Evolutionary conservation across 2,888 invertebrate genomes (phyloP), one percentile per base, ranked within the genome.

Genomic region (Hyposoter didymator): DNA sequence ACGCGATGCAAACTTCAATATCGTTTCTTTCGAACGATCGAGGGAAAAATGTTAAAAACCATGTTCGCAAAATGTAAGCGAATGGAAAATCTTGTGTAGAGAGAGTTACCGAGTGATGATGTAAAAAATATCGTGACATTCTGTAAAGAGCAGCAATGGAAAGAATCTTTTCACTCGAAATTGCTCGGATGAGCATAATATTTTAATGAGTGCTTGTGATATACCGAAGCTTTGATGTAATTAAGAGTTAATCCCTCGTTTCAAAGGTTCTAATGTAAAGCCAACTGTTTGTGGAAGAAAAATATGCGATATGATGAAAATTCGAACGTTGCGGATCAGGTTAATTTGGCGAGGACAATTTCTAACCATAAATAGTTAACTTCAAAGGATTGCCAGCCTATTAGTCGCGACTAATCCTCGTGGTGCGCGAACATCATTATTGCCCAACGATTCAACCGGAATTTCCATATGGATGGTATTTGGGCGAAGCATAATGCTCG

Each of bases 181-280:
- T 81, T 75, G 67, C 55, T n/a, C 62, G 22, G 4, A 67, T 55
- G 45, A 47, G 75, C 81, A 47, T 69, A 70, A 70, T 39, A 75
- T 76, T 76, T 82, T 76, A 70, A 69, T 69, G 49, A 70, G 62
- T 43, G 49, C 70, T 82, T 70, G 59, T 28, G 28, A 59, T 28
- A 14, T 28, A 14, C 12, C 12, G 28, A 28, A 4, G 0, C 14
- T 59, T 59, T 59, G 28, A 59, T 28, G 59, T 59, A 12, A 28
- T 59, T 28, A 5, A 14, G 59, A 28, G 59, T 14, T 28, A 28
- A 59, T 64, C 35, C 39, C 10, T 10, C 35, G 4, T 32, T 32
- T n/a, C n/a, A 64, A 64, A 64, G 39, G 2, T 64, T 64, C 35
- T 39, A 19, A 35, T 64, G 32, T 39, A 17, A 39, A 35, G 35